phyloP scores from a whole-genome alignment of 2,888 invertebrate genomes.

The Athalia cordata region DNA sequence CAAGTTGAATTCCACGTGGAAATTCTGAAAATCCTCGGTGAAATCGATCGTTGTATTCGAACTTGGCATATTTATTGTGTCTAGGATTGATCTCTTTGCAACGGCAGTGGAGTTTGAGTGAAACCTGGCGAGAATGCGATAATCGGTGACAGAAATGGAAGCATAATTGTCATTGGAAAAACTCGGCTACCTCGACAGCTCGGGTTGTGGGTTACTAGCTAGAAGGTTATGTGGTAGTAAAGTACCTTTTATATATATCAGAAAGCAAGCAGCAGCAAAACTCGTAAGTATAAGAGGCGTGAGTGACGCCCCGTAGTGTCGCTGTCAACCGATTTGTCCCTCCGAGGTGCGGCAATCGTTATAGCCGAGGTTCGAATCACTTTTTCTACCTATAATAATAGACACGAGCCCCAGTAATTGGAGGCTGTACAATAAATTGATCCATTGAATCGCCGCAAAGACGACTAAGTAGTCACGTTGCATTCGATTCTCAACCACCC shows the following conservation, averaged over 20 bases:
- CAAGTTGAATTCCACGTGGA: too few species aligned
- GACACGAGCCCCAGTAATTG: constrained; percentile 46
- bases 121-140: constrained; percentile 40
- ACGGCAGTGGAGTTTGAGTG: not conserved
- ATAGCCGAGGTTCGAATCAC: constrained; percentile 38
- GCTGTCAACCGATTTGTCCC: constrained; percentile 47
- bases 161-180: constrained; percentile 39
- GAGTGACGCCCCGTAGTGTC: constrained; percentile 43
- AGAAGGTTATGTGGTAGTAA: constrained; percentile 8
- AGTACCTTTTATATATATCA: constrained; percentile 9
- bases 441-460: constrained; percentile 40
- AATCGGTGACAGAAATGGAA: constrained; percentile 45
- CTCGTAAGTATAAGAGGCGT: constrained; percentile 36
- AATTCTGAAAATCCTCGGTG: too few species aligned
- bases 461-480: constrained; percentile 15
- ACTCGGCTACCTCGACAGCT: constrained; percentile 44
- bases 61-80: too few species aligned
- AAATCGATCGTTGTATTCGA: too few species aligned
- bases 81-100: not conserved
- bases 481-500: constrained; percentile 12
- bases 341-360: constrained; percentile 44
- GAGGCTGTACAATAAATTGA: constrained; percentile 45
- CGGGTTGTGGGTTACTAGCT: not conserved
- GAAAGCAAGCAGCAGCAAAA: not conserved
- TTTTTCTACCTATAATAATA: constrained; percentile 46